Evolutionary conservation across 2,113 vertebrate species (phyloP).

Genomic region (Mus pahari): DNA sequence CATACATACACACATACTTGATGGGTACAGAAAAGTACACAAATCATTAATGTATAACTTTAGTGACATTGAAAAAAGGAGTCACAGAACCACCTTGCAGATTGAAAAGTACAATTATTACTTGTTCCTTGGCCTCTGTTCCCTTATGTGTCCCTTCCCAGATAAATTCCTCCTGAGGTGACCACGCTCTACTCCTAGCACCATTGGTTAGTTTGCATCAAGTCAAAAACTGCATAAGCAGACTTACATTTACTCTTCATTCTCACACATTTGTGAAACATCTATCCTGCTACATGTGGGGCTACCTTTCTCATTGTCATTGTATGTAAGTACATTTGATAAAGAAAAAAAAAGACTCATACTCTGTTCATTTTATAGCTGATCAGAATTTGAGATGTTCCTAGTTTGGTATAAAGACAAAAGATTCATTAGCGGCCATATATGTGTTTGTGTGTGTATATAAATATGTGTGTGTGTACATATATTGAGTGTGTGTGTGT

Average conservation of each 20-base stretch:
- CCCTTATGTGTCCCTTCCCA: not conserved
- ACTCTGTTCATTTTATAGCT: not conserved
- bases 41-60: slow-evolving; percentile 1
- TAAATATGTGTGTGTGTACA: not conserved
- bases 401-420: not conserved
- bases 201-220: not conserved
- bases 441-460: not conserved
- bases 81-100: not conserved
- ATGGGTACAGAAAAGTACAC: not conserved
- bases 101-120: not conserved
- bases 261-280: not conserved
- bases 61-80: not conserved
- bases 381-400: not conserved
- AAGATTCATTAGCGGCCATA: not conserved
- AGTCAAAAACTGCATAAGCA: not conserved
- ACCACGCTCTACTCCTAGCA: not conserved
- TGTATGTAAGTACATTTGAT: not conserved
- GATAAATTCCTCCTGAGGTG: not conserved
- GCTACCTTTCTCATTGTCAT: not conserved
- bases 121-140: not conserved
- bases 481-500: no score
- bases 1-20: not conserved
- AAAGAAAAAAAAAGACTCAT: not conserved
- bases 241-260: not conserved
- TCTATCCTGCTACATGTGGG: not conserved